These are phyloP conservation scores for Apodemus sylvaticus DNA, from an alignment of 2,113 vertebrate genomes.

Conservation along the genomic window DNA sequence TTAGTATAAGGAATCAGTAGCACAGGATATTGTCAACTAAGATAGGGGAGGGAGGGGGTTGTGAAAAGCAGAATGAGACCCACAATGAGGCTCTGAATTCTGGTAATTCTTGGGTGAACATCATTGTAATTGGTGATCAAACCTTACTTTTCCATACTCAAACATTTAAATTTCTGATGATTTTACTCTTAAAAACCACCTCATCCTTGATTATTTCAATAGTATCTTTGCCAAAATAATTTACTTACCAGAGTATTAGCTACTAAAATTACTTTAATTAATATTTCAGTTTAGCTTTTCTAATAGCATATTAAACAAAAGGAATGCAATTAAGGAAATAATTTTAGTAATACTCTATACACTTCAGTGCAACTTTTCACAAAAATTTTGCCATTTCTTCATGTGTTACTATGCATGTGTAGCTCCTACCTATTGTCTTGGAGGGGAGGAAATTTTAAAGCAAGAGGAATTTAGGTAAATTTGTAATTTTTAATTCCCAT, in stretches of 20 bases:
- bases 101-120: neutral
- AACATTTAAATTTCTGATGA: neutral
- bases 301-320: neutral
- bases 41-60: neutral
- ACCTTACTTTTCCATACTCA: neutral
- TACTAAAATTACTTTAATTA: neutral
- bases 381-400: neutral
- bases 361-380: neutral
- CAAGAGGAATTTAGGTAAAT: neutral
- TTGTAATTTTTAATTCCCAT: neutral
- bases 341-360: neutral
- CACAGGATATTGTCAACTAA: neutral
- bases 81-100: neutral
- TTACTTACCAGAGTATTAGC: neutral
- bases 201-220: neutral
- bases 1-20: neutral
- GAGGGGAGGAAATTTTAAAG: neutral
- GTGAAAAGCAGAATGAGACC: neutral
- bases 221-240: neutral
- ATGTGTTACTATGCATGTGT: neutral
- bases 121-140: neutral
- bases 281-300: neutral
- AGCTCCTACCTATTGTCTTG: fast-evolving
- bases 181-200: neutral
- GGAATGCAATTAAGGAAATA: neutral